Evolutionary conservation across 1,140 invertebrate genomes (phyloP).

Genomic region (Amphibalanus amphitrite): DNA sequence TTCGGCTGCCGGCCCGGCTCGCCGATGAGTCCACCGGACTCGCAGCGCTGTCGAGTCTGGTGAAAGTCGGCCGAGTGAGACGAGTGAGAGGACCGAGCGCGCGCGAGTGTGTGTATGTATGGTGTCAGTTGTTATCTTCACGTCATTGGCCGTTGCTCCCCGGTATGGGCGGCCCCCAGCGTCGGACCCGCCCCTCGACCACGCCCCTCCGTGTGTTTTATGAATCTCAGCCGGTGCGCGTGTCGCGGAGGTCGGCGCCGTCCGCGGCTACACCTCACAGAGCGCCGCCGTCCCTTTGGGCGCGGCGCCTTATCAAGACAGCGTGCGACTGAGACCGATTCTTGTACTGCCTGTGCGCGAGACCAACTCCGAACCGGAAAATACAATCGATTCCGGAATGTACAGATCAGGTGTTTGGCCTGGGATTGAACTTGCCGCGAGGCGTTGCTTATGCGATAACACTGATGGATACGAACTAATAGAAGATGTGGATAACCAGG

Average conservation of each 20-base stretch:
- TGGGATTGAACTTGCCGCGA: not conserved
- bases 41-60: constrained; percentile 35
- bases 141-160: no score
- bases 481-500: no score
- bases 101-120: no score
- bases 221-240: not conserved
- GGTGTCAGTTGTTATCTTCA: no score
- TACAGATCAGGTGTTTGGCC: not conserved
- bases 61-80: constrained; percentile 21
- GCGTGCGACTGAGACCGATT: not conserved
- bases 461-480: not conserved
- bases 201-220: not conserved
- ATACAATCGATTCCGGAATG: not conserved
- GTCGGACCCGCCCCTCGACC: no score
- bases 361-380: not conserved
- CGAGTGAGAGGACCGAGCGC: no score
- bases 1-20: constrained; percentile 30
- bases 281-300: not conserved
- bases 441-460: not conserved
- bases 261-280: no score
- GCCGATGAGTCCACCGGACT: constrained; percentile 31
- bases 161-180: no score
- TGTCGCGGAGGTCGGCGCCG: no score
- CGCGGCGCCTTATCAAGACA: not conserved
- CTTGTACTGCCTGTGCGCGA: not conserved